Evolutionary conservation across 2,888 invertebrate species (phyloP).

Genomic region (Physocephala rufipes): DNA sequence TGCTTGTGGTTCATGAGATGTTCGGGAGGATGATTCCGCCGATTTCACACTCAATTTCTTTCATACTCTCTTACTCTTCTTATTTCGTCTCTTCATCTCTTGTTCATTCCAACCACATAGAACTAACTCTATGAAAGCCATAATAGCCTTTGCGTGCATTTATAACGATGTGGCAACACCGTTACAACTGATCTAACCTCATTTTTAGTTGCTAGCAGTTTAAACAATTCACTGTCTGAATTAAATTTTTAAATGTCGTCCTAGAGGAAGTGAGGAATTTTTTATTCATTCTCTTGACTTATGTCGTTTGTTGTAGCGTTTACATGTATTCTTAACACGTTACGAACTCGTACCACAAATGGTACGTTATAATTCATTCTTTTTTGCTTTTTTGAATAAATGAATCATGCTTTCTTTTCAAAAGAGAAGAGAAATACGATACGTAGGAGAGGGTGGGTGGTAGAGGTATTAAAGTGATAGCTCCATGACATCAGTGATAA

Average conservation of each 20-base stretch:
- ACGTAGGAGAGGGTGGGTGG: too few relatives aligned
- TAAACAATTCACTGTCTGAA: neutral
- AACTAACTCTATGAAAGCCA: neutral
- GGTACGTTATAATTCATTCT: too few relatives aligned
- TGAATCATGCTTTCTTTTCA: too few relatives aligned
- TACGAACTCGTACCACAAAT: too few relatives aligned
- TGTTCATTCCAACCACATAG: too few relatives aligned
- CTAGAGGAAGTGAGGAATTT: constrained; percentile 7
- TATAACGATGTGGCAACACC: constrained; percentile 1
- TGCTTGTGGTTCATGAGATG: neutral
- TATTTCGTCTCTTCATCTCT: neutral
- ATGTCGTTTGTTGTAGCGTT: neutral
- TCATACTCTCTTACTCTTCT: neutral
- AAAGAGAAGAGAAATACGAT: too few relatives aligned
- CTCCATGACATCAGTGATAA: too few relatives aligned
- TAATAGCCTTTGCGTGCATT: constrained; percentile 2
- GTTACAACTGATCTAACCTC: constrained; percentile 16
- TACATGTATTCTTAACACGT: too few relatives aligned
- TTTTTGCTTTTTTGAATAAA: too few relatives aligned
- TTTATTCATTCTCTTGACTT: neutral
- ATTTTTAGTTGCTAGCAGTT: neutral
- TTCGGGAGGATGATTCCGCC: neutral
- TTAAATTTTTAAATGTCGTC: constrained; percentile 6
- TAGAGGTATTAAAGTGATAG: too few relatives aligned
- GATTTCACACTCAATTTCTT: too few relatives aligned